A percentile compares a stretch with the other conserved stretches of the same genome.
Conservation (phyloP, 2,797 vertebrate genomes). For the Ptychadena robeensis region DNA sequence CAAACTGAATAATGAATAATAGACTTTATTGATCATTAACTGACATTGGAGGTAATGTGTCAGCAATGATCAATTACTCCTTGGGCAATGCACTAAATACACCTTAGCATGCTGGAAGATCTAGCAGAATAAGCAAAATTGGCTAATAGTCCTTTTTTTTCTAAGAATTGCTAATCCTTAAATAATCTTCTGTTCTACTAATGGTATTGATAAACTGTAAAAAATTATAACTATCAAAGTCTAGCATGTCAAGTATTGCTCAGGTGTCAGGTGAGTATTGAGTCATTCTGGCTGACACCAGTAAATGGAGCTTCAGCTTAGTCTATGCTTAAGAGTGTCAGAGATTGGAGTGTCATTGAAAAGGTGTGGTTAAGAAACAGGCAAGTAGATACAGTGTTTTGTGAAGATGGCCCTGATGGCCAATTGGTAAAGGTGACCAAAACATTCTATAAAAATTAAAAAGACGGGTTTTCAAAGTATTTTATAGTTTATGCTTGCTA, state of each 20-base stretch:
- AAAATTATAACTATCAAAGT: constrained; percentile 6
- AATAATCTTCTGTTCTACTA: background rate
- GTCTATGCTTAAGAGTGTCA: too few relatives aligned
- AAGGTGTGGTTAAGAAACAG: too few relatives aligned
- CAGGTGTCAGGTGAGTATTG: too few relatives aligned
- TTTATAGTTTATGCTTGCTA: too few relatives aligned
- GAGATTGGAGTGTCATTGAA: too few relatives aligned
- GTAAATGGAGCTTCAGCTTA: too few relatives aligned
- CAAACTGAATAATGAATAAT: constrained; percentile 17
- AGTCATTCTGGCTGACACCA: too few relatives aligned
- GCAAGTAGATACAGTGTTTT: too few relatives aligned
- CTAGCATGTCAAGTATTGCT: background rate
- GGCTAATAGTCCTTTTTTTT: constrained; percentile 5
- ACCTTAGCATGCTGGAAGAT: background rate
- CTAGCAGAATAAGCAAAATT: constrained; percentile 34
- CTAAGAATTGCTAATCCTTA: background rate
- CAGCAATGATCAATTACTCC: constrained; percentile 40
- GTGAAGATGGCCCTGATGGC: too few relatives aligned
- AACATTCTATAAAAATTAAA: too few relatives aligned
- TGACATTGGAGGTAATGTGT: constrained; percentile 12
- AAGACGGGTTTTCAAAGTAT: too few relatives aligned
- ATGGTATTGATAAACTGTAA: background rate
- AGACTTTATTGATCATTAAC: constrained; percentile 37
- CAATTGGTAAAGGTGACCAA: too few relatives aligned
- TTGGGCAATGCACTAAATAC: constrained; percentile 31